Evolutionary conservation across 64 coral and sea anemone genomes (phyloP), one percentile per base, ranked within the genome.

Genomic region (Actinia tenebrosa): DNA sequence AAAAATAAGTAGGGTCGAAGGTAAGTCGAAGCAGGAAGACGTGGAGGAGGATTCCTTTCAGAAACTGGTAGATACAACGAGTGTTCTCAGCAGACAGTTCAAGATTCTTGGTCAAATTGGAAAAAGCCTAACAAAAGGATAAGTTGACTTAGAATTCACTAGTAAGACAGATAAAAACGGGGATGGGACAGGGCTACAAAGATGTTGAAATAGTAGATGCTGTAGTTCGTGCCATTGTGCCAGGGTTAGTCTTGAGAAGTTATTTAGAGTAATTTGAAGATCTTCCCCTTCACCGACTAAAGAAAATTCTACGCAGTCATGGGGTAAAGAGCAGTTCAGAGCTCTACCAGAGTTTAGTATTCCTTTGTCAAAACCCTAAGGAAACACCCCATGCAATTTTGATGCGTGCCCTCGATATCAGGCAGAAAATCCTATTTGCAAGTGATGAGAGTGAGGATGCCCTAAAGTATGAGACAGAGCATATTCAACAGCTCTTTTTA

Each of bases 151-250:
- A 78, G 17, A 78, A 27, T 78, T 78, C 75, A 11, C 23, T 78
- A 43, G 56, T 81, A 10, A 72, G 87, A 23, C 87, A 88, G 79
- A 88, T 80, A 0, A 20, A 88, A 27, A 77, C 47, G 15, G 89
- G 83, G 1, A 25, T 90, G 37, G 37, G 14, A 9, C 89, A 86
- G 60, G 71, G 71, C 5, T 90, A 90, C 54, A 44, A 68, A 27
- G 89, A 90, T 25, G 17, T 10, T 19, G 89, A 90, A 53, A 61
- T 90, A 20, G 78, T 91, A 18, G 90, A 87, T 82, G 78, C 77
- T 9, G 78, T 91, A 10, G 87, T 91, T 58, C 78, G 61, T 20
- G 61, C 78, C 10, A 89, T 87, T 56, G 47, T 23, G 20, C 88
- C 88, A 22, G 85, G 78, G n/a, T 55, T 89, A 22, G 80, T 64